Evolutionary conservation across 2,113 vertebrate species (phyloP), one percentile per base, ranked within the genome.

Genomic region (Albula glossodonta): DNA sequence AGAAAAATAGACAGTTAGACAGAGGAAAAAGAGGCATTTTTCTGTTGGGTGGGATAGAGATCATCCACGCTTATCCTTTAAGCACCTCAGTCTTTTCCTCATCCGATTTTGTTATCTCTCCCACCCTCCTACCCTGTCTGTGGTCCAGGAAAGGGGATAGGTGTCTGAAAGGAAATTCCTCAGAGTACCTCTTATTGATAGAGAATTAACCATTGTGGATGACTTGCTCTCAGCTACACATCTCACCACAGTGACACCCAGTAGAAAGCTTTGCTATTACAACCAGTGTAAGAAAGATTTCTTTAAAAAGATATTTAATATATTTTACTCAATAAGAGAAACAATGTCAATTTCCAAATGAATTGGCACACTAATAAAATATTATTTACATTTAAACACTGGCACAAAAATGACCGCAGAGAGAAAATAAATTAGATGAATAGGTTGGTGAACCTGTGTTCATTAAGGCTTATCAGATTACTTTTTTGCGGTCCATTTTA

Each of bases 31-130:
- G 88, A 66, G 87, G 70, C 77, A 91, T 85, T 87, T 90, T 70
- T 74, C 84, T 88, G 87, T 78, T 84, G 80, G 41, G 70, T 87
- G 89, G 87, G 89, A 89, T 88, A 79, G 86, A 88, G 89, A 89
- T 88, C 85, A 90, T 91, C 88, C 86, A 80, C 31, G 63, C 77
- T 89, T 87, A 91, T 91, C 89, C 86, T 86, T 82, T 88, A 80
- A 85, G 88, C 87, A 89, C 83, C 84, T 83, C 82, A 78, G 81
- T 80, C 84, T 87, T 88, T 88, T 88, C 83, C 86, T 80, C 77
- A 83, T 80, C 77, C 57, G 78, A 66, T 79, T 81, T 77, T 87
- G 78, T 84, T 88, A 80, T 86, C 85, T 82, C 80, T n/a, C 1
- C n/a, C 66, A 79, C 77, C 19, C 56, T 70, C 15, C 74, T 52